Percentiles rank a stretch among this genome's conserved stretches.
phyloP scores from a whole-genome alignment of 2,797 vertebrate genomes.

The Crenuchus spilurus region DNA sequence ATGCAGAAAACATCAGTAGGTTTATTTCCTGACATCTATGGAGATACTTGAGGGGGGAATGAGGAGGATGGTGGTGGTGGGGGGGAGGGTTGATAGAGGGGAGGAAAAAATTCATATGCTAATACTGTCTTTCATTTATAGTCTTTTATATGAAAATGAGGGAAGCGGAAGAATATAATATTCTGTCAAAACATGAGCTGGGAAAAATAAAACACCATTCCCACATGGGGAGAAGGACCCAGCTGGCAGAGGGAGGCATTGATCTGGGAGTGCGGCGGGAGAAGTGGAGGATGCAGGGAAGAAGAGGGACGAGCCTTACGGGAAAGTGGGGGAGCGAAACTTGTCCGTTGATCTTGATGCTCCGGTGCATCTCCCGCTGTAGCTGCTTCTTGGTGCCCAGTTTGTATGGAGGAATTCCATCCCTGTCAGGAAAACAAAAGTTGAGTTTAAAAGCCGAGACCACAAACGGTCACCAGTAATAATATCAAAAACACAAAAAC shows the following conservation, averaged over 20 bases:
- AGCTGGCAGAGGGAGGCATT: constrained; percentile 60
- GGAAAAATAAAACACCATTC: constrained; percentile 63
- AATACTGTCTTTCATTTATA: constrained; percentile 74
- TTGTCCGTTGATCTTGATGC: constrained; percentile 93
- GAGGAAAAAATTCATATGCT: constrained; percentile 64
- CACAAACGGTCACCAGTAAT: constrained; percentile 5
- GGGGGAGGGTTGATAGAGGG: constrained; percentile 38
- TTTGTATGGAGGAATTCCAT: constrained; percentile 93
- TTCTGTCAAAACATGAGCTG: constrained; percentile 72
- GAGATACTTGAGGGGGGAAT: constrained; percentile 34
- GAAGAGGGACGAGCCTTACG: constrained; percentile 76
- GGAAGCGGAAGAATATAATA: constrained; percentile 66
- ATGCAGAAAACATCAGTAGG: constrained; percentile 10
- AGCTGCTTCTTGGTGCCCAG: constrained; percentile 92
- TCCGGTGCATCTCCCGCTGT: constrained; percentile 94
- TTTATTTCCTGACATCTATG: constrained; percentile 63
- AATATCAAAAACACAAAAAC: background rate
- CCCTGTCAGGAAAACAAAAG: constrained; percentile 72
- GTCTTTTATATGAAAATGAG: constrained; percentile 75
- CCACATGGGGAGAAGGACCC: constrained; percentile 64
- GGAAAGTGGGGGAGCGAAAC: constrained; percentile 96
- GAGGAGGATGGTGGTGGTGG: constrained; percentile 5
- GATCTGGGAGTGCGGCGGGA: constrained; percentile 39
- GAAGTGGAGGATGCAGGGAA: constrained; percentile 51
- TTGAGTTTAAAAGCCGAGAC: constrained; percentile 41